These are phyloP conservation scores for Brevimyrus niger DNA, from an alignment of 2,113 vertebrate genomes.

Conservation along the genomic window DNA sequence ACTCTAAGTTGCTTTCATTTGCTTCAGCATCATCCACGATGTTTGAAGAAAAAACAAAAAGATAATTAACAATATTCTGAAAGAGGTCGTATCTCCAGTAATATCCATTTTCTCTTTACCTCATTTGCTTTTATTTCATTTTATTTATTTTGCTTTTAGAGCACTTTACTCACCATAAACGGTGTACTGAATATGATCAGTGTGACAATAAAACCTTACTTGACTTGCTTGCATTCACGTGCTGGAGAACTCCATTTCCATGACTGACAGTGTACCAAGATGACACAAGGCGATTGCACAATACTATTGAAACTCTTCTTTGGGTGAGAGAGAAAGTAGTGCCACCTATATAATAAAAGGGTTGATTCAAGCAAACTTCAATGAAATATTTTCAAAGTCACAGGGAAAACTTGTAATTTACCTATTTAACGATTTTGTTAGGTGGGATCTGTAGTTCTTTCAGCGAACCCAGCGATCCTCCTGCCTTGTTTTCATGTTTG, in stretches of 20 bases:
- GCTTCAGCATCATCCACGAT: background rate
- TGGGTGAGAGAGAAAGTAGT: background rate
- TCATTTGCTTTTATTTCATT: too few relatives aligned
- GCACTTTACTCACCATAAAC: too few relatives aligned
- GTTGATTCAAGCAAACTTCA: background rate
- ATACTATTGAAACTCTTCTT: background rate
- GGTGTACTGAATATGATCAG: too few relatives aligned
- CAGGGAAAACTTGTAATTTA: background rate
- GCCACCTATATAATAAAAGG: background rate
- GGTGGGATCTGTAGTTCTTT: background rate
- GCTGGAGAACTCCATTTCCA: background rate
- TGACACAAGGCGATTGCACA: background rate
- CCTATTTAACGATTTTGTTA: too few relatives aligned
- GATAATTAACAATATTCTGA: too few relatives aligned
- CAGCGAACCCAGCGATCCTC: background rate
- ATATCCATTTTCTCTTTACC: too few relatives aligned
- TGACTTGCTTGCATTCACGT: background rate
- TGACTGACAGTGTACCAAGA: background rate
- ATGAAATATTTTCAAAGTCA: background rate
- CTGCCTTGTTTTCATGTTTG: background rate
- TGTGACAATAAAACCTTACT: too few relatives aligned
- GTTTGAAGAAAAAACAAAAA: too few relatives aligned
- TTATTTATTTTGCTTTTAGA: too few relatives aligned
- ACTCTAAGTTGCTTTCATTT: background rate
- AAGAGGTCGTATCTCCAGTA: too few relatives aligned